phyloP scores from a whole-genome alignment of 92 coral and sea anemone genomes.

The Siderastrea radians region DNA sequence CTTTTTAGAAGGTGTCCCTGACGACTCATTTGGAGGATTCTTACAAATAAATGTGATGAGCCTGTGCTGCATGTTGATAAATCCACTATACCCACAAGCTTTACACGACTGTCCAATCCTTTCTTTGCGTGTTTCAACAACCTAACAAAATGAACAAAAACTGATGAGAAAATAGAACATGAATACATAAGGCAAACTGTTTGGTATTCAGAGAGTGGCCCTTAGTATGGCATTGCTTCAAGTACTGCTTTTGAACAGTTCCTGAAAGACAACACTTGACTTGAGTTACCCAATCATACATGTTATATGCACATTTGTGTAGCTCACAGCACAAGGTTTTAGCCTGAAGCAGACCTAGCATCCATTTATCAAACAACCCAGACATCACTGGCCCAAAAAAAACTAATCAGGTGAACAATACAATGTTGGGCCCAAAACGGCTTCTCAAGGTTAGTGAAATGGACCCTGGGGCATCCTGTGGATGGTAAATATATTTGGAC shows the following conservation, averaged over 20 bases:
- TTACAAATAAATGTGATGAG: conserved; percentile 96
- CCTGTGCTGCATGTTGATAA: conserved; percentile 89
- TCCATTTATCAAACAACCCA: too few relatives aligned
- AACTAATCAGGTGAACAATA: not conserved
- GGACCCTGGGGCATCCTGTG: too few relatives aligned
- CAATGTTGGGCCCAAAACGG: too few relatives aligned
- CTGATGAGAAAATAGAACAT: not conserved
- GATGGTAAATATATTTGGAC: too few relatives aligned
- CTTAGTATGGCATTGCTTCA: too few relatives aligned
- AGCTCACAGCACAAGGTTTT: too few relatives aligned
- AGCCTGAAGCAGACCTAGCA: too few relatives aligned
- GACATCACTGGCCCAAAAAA: not conserved
- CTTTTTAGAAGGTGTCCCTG: conserved; percentile 97
- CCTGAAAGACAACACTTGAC: too few relatives aligned
- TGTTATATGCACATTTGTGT: too few relatives aligned
- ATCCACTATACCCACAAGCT: conserved; percentile 93
- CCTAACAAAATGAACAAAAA: conserved; percentile 42
- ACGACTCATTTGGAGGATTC: conserved; percentile 91
- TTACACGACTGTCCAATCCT: conserved; percentile 93
- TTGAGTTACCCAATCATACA: too few relatives aligned
- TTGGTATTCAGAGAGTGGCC: not conserved
- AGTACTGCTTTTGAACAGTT: too few relatives aligned
- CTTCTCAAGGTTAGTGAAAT: too few relatives aligned
- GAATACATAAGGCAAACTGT: not conserved
- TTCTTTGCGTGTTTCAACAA: conserved; percentile 87